phyloP scores from a whole-genome alignment of 2,888 invertebrate genomes.

The Tortrix viridana region DNA sequence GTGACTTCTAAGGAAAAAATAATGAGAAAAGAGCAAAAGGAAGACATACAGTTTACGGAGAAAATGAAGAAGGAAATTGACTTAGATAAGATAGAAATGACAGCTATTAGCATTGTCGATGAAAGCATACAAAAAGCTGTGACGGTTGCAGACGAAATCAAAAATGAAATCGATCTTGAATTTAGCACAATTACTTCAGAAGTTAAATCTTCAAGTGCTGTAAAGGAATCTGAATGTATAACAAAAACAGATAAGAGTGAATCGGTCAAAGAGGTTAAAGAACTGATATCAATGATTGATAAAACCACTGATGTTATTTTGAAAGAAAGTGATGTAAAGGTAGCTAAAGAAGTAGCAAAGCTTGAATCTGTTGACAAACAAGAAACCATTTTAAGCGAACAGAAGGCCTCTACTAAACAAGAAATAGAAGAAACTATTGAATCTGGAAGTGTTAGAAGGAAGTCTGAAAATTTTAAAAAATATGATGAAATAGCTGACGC shows the following conservation, averaged over 20 bases:
- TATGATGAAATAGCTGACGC: constrained; percentile 29
- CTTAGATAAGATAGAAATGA: constrained; percentile 63
- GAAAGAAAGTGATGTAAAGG: constrained; percentile 40
- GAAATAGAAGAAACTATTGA: constrained; percentile 52
- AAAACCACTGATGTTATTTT: constrained; percentile 43
- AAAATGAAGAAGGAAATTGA: constrained; percentile 57
- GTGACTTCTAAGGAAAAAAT: constrained; percentile 44
- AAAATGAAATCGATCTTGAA: constrained; percentile 63
- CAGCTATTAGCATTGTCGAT: constrained; percentile 62
- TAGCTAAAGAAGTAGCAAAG: constrained; percentile 44
- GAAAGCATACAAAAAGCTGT: constrained; percentile 69
- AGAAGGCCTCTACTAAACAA: constrained; percentile 45
- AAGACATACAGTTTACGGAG: constrained; percentile 48
- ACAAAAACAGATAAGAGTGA: constrained; percentile 31
- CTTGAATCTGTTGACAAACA: constrained; percentile 41
- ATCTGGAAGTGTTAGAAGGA: constrained; percentile 49
- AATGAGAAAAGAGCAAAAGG: constrained; percentile 39
- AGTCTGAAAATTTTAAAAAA: constrained; percentile 47
- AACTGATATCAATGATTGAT: constrained; percentile 43
- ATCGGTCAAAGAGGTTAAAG: constrained; percentile 37
- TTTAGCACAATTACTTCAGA: constrained; percentile 39
- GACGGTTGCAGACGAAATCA: constrained; percentile 63
- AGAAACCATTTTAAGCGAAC: constrained; percentile 46
- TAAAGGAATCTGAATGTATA: constrained; percentile 2
- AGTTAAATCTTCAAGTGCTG: constrained; percentile 14